A percentile compares a stretch with the other conserved stretches of the same genome.
Conservation (phyloP, 2,113 vertebrate species). For the Oryzias melastigma region DNA sequence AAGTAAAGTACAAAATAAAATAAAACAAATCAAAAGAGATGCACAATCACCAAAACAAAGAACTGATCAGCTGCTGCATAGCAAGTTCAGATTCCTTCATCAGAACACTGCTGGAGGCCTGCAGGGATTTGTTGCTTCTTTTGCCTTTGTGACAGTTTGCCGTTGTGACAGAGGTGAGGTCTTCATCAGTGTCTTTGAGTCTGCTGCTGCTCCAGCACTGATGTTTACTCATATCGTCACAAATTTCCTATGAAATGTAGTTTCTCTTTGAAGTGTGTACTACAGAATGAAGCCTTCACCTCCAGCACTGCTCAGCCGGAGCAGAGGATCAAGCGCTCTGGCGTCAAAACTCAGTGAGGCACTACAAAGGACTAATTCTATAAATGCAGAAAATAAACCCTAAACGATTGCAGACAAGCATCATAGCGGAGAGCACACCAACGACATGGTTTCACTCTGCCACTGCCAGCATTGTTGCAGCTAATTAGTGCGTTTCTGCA, state of each 20-base stretch:
- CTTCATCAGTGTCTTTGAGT: no score
- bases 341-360: conserved; percentile 18
- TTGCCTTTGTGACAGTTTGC: no score
- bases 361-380: conserved; percentile 19
- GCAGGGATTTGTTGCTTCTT: no score
- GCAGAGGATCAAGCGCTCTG: not conserved
- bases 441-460: conserved; percentile 36
- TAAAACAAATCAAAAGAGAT: no score
- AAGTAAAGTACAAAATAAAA: no score
- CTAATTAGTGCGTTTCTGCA: conserved; percentile 54
- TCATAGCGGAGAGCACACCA: conserved; percentile 40
- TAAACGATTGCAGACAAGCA: conserved; percentile 17
- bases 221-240: no score
- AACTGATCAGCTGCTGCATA: no score
- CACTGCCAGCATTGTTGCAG: conserved; percentile 37
- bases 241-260: conserved; percentile 1
- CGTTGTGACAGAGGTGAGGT: no score
- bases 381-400: conserved; percentile 13
- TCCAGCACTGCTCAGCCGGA: not conserved
- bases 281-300: conserved; percentile 4
- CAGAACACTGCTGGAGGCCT: no score
- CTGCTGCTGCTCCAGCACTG: no score
- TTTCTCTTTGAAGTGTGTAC: conserved; percentile 9
- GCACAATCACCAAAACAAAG: no score
- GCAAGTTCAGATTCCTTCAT: no score